A percentile compares a stretch with the other conserved stretches of the same genome.
Evolutionary conservation across 2,888 invertebrate genomes (phyloP).

Genomic region (Strigamia maritima): DNA sequence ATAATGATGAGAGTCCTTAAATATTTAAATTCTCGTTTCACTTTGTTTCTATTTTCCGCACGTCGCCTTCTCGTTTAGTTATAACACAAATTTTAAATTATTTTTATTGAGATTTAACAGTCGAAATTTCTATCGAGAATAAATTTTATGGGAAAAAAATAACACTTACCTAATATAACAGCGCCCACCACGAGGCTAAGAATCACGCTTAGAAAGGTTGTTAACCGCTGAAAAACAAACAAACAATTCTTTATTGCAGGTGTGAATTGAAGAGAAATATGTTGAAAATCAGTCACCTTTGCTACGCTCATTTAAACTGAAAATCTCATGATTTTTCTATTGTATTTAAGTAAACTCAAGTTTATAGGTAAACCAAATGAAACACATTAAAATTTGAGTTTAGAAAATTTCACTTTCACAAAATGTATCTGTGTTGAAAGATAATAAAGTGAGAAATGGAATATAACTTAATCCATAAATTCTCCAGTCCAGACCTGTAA

Average conservation of each 20-base stretch:
- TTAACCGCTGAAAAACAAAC: slow-evolving; percentile 71
- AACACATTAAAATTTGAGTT: not conserved
- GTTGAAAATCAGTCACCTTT: not conserved
- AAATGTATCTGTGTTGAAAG: slow-evolving; percentile 2
- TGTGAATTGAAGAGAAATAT: slow-evolving; percentile 2
- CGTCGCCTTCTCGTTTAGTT: not conserved
- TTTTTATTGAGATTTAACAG: not conserved
- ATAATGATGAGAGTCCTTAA: not conserved
- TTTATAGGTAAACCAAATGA: not conserved
- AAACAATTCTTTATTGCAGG: slow-evolving; percentile 37
- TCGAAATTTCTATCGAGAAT: not conserved
- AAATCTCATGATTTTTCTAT: not conserved
- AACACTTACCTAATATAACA: slow-evolving; percentile 79
- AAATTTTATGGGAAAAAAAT: not conserved
- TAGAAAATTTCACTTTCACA: slow-evolving; percentile 1
- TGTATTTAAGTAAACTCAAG: not conserved
- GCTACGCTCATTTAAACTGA: not conserved
- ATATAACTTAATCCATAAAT: slow-evolving; percentile 29
- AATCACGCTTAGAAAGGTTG: slow-evolving; percentile 87
- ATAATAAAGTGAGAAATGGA: slow-evolving; percentile 14
- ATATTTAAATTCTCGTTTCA: not conserved
- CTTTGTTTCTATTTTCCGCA: not conserved
- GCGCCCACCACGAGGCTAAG: slow-evolving; percentile 89
- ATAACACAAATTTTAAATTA: not conserved
- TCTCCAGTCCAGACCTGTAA: not conserved